A percentile compares a stretch with the other conserved stretches of the same genome.
Evolutionary conservation across 1,140 invertebrate species (phyloP).

Genomic region (Drosophila malerkotliana): DNA sequence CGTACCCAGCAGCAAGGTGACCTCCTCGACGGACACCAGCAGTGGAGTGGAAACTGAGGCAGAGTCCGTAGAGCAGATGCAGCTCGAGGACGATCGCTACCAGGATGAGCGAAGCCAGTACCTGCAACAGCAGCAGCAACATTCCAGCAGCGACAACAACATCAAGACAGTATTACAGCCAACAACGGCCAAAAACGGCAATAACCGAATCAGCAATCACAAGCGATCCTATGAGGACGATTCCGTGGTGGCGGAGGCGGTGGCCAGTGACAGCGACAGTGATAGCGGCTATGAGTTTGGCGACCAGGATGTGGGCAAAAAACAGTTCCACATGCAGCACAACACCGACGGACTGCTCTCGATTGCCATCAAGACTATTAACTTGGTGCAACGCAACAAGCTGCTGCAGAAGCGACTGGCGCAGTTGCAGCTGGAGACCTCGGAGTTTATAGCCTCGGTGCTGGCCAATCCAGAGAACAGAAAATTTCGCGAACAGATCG

Average conservation of each 20-base stretch:
- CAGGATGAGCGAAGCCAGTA: constrained; percentile 9
- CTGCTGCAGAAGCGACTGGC: constrained; percentile 70
- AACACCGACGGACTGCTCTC: constrained; percentile 64
- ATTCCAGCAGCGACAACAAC: constrained; percentile 43
- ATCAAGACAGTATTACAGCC: constrained; percentile 76
- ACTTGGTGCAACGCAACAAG: constrained; percentile 79
- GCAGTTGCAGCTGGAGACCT: constrained; percentile 75
- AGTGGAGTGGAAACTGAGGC: constrained; percentile 16
- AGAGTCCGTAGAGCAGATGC: constrained; percentile 32
- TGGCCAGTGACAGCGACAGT: constrained; percentile 51
- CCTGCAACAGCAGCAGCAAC: constrained; percentile 29
- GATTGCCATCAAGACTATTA: constrained; percentile 78
- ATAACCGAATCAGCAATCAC: constrained; percentile 8
- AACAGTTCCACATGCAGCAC: constrained; percentile 27
- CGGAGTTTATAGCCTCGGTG: constrained; percentile 77
- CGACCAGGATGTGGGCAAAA: constrained; percentile 35
- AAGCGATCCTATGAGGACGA: constrained; percentile 41
- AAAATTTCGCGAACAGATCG: constrained; percentile 68
- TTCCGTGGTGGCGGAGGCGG: constrained; percentile 23
- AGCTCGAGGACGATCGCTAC: constrained; percentile 16
- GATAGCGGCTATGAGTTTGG: constrained; percentile 63
- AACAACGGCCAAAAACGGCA: constrained; percentile 33
- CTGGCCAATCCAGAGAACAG: constrained; percentile 79
- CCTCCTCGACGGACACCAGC: constrained; percentile 9
- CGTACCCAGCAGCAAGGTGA: constrained; percentile 6